Conservation (phyloP, 2,888 invertebrate species). For the Heliconius aoede region DNA sequence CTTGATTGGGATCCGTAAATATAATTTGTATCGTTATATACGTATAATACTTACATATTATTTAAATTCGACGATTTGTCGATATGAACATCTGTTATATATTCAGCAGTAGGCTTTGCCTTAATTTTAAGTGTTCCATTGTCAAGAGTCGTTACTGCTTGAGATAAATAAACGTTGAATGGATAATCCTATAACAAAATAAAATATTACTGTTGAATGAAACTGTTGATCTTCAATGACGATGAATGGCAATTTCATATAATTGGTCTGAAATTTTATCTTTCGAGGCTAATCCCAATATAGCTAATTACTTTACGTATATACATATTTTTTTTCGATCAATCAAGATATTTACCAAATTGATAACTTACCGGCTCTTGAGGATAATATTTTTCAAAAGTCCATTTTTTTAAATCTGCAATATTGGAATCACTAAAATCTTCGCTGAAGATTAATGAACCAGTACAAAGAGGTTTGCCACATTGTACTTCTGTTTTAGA, state of each 20-base stretch:
- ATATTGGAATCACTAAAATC: conserved; percentile 3
- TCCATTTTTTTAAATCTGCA: neutral
- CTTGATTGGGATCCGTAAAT: neutral
- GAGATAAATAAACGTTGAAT: conserved; percentile 36
- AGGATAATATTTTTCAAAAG: conserved; percentile 25
- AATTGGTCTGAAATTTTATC: too few species aligned
- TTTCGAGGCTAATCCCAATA: too few species aligned
- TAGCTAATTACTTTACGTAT: too few species aligned
- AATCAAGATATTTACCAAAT: too few species aligned
- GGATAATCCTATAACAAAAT: conserved; percentile 37
- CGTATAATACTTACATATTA: conserved; percentile 33
- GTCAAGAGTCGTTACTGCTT: conserved; percentile 23
- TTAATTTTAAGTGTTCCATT: conserved; percentile 32
- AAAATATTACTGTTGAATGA: neutral
- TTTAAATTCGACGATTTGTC: conserved; percentile 24
- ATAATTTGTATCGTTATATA: neutral
- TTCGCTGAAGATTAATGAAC: conserved; percentile 22
- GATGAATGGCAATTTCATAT: too few species aligned
- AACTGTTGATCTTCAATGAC: too few species aligned
- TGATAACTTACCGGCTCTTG: conserved; percentile 26
- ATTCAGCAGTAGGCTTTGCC: neutral
- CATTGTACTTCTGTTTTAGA: conserved; percentile 21
- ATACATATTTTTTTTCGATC: too few species aligned
- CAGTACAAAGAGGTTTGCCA: conserved; percentile 15
- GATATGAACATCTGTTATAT: neutral